Percentiles rank a stretch among this genome's conserved stretches.
Conservation (phyloP, 2,797 vertebrate species). For the Acrocephalus scirpaceus region DNA sequence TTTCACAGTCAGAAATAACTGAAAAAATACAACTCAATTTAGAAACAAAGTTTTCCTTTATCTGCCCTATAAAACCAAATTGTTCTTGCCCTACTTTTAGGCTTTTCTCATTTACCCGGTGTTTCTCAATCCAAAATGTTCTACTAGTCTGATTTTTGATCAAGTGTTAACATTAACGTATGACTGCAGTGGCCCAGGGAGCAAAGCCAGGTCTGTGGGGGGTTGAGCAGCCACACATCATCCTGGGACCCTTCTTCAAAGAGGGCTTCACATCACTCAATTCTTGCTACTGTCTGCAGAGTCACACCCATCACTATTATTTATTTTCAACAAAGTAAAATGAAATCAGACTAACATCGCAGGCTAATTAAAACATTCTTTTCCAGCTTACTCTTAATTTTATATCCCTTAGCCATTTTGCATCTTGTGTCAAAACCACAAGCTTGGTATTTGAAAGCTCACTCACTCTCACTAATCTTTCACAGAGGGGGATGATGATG, state of each 20-base stretch:
- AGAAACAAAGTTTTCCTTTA: background rate
- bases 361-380: background rate
- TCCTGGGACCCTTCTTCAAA: background rate
- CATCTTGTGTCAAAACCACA: background rate
- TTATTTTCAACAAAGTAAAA: slow-evolving; percentile 1
- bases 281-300: background rate
- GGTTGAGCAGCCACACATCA: fast-evolving
- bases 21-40: background rate
- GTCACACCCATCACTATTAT: background rate
- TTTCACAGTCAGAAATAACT: background rate
- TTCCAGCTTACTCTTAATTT: background rate
- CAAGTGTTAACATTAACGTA: background rate
- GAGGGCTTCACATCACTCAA: background rate
- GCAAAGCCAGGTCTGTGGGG: background rate
- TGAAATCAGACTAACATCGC: background rate
- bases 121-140: background rate
- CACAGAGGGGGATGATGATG: background rate
- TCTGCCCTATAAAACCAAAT: background rate
- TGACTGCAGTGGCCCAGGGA: background rate
- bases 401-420: background rate
- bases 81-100: background rate
- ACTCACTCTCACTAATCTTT: background rate
- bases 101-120: background rate
- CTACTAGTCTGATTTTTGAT: background rate
- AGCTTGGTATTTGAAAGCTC: background rate